Evolutionary conservation across 1,140 invertebrate species (phyloP).

Genomic region (Aplysia californica): DNA sequence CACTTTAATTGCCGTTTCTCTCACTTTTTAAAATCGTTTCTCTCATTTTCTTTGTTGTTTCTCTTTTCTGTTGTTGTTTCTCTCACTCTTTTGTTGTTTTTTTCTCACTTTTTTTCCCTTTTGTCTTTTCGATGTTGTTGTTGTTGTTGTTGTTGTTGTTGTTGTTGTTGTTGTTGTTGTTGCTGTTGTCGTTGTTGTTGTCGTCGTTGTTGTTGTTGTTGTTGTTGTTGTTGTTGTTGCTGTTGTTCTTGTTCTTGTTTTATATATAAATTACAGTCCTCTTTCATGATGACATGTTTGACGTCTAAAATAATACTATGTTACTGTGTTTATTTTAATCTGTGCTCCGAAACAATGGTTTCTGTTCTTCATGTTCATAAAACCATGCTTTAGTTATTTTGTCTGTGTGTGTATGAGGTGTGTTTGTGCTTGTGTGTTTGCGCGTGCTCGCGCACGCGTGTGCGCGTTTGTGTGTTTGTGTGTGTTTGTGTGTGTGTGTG

Average conservation of each 20-base stretch:
- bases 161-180: too few relatives aligned
- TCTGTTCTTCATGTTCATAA: not conserved
- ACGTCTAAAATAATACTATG: not conserved
- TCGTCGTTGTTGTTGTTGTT: too few relatives aligned
- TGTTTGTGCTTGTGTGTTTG: too few relatives aligned
- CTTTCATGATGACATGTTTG: not conserved
- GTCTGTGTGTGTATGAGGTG: too few relatives aligned
- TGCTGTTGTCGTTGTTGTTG: too few relatives aligned
- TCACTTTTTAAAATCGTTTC: not conserved
- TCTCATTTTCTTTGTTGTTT: not conserved
- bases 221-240: too few relatives aligned
- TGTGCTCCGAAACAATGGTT: not conserved
- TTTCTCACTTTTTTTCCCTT: not conserved
- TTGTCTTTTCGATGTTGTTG: too few relatives aligned
- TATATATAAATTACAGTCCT: not conserved
- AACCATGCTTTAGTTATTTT: not conserved
- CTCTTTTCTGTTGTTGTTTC: not conserved
- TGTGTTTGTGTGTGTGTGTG: too few relatives aligned
- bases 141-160: too few relatives aligned
- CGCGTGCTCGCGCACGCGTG: too few relatives aligned
- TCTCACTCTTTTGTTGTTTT: not conserved
- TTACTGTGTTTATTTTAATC: not conserved
- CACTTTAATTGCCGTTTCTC: not conserved
- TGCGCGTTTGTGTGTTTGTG: too few relatives aligned
- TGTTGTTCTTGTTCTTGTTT: too few relatives aligned